A percentile compares a stretch with the other conserved stretches of the same genome.
These are phyloP conservation scores for Saturnia pavonia DNA, from an alignment of 2,888 invertebrate genomes.

Conservation along the genomic window DNA sequence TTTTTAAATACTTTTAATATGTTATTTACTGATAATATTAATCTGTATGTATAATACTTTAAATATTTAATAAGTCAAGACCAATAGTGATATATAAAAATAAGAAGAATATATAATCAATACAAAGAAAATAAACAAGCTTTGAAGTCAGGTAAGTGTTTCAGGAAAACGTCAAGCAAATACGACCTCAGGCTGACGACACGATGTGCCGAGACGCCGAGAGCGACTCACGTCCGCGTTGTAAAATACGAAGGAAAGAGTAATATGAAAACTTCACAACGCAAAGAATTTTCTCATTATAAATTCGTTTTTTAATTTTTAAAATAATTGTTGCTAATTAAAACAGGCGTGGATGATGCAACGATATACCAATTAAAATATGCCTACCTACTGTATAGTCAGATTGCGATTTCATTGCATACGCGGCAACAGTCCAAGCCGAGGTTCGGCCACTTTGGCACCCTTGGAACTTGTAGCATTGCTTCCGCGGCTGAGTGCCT, in stretches of 20 bases:
- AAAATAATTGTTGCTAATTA: conserved; percentile 4
- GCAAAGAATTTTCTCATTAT: conserved; percentile 20
- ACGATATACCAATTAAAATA: conserved; percentile 2
- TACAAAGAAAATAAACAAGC: neutral
- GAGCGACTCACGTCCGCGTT: conserved; percentile 13
- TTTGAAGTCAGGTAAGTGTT: neutral
- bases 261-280: conserved; percentile 16
- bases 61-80: neutral
- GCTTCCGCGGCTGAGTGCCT: too few relatives aligned
- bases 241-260: conserved; percentile 16
- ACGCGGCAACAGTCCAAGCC: too few relatives aligned
- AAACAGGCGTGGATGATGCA: neutral
- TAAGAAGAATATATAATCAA: neutral
- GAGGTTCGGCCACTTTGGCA: too few relatives aligned
- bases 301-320: conserved; percentile 16
- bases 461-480: too few relatives aligned
- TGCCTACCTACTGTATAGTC: too few relatives aligned
- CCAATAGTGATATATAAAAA: neutral
- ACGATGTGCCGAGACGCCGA: neutral
- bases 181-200: neutral
- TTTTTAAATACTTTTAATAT: too few relatives aligned
- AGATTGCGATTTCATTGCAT: too few relatives aligned
- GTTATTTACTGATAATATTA: too few relatives aligned
- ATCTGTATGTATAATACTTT: too few relatives aligned
- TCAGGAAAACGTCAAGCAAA: neutral